Evolutionary conservation across 2,888 invertebrate genomes (phyloP).

Genomic region (Cephonodes hylas): DNA sequence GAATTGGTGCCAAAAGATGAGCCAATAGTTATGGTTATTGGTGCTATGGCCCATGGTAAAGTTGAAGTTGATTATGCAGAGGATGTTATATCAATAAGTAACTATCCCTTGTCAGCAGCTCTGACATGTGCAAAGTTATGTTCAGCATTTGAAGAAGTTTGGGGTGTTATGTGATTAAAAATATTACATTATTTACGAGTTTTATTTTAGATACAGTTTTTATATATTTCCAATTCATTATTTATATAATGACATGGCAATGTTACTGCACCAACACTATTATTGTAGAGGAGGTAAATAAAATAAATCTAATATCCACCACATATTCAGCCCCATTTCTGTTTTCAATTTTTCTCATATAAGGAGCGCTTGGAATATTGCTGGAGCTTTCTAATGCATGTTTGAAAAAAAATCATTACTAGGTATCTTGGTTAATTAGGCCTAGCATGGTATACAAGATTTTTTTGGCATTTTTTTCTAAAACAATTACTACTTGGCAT

Average conservation of each 20-base stretch:
- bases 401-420: too few relatives aligned
- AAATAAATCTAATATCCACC: too few relatives aligned
- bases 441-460: too few relatives aligned
- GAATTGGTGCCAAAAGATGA: constrained; percentile 90
- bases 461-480: too few relatives aligned
- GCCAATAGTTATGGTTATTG: constrained; percentile 94
- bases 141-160: constrained; percentile 96
- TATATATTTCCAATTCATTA: background rate
- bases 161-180: constrained; percentile 84
- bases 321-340: too few relatives aligned
- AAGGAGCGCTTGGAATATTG: too few relatives aligned
- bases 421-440: too few relatives aligned
- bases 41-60: constrained; percentile 98
- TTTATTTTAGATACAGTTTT: background rate
- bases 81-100: constrained; percentile 94
- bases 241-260: background rate
- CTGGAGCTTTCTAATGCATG: too few relatives aligned
- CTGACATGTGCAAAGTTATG: constrained; percentile 97
- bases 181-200: background rate
- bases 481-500: too few relatives aligned
- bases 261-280: too few relatives aligned
- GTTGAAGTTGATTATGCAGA: constrained; percentile 94
- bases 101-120: constrained; percentile 98
- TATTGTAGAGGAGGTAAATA: too few relatives aligned
- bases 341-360: too few relatives aligned